Percentiles rank a stretch among this genome's conserved stretches.
Conservation (phyloP, 2,113 vertebrate genomes). For the Thalassarche chlororhynchos region DNA sequence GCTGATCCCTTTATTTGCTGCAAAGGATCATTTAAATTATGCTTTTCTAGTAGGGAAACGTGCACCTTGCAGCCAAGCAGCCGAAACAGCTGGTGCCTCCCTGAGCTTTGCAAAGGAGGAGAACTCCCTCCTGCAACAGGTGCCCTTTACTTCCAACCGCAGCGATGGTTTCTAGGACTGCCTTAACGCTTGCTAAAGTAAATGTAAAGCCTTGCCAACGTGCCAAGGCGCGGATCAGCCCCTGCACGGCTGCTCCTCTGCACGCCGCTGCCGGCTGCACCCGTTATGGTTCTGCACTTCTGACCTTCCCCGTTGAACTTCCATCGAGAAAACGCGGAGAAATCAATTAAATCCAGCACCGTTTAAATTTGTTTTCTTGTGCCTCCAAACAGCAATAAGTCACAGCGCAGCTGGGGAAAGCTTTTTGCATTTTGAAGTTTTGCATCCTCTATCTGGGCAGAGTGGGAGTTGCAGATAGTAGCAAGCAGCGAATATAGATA, state of each 20-base stretch:
- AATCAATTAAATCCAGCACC: background rate
- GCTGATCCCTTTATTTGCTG: background rate
- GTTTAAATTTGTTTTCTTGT: background rate
- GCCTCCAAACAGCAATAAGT: background rate
- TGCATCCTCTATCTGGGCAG: background rate
- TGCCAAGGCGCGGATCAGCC: background rate
- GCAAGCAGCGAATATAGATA: background rate
- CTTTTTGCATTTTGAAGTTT: background rate
- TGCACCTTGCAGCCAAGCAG: background rate
- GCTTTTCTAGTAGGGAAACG: background rate
- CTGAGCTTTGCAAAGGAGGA: background rate
- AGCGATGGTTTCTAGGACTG: background rate
- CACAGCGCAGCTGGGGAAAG: rapidly evolving
- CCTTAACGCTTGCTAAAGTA: background rate
- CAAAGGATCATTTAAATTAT: background rate
- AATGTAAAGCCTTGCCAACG: background rate
- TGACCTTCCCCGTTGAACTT: background rate
- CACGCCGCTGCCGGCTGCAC: background rate
- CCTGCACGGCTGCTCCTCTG: rapidly evolving
- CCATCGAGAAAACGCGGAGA: background rate
- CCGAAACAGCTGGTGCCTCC: background rate
- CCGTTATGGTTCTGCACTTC: background rate
- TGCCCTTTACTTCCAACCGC: background rate
- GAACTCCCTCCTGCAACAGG: background rate
- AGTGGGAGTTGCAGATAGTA: background rate